Conservation (phyloP, 2,888 invertebrate genomes). For the Polyommatus icarus region DNA sequence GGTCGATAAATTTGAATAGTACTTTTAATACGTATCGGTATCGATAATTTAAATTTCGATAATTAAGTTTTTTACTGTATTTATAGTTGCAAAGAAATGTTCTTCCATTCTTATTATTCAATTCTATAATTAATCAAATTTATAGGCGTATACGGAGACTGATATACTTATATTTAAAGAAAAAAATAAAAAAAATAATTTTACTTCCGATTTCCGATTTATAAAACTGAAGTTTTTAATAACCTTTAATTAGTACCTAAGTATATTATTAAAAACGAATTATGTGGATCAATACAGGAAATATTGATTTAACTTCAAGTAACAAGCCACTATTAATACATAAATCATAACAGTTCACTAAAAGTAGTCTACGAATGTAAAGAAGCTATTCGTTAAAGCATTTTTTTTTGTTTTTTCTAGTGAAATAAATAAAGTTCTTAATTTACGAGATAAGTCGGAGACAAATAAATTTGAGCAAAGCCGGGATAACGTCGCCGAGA, state of each 20-base stretch:
- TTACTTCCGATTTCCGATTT: too few species aligned
- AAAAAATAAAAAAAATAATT: too few species aligned
- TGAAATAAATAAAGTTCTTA: constrained; percentile 17
- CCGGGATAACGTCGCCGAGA: constrained; percentile 32
- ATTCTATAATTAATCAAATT: too few species aligned
- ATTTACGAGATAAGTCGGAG: constrained; percentile 19
- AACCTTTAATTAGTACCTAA: too few species aligned
- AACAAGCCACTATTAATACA: not conserved
- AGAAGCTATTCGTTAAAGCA: not conserved
- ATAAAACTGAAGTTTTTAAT: too few species aligned
- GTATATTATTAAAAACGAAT: not conserved
- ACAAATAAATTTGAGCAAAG: constrained; percentile 33
- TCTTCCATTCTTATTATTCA: too few species aligned
- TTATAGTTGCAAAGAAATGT: too few species aligned
- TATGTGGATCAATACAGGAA: not conserved
- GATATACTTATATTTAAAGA: too few species aligned
- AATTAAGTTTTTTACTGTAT: too few species aligned
- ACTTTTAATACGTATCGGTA: not conserved
- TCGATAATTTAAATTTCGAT: not conserved
- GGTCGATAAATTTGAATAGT: constrained; percentile 28
- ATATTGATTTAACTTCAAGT: not conserved
- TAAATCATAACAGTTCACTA: not conserved
- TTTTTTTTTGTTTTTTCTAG: constrained; percentile 1
- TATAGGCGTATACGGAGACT: too few species aligned
- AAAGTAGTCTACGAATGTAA: not conserved